Evolutionary conservation across 2,797 vertebrate species (phyloP), one percentile per base, ranked within the genome.

Genomic region (Sebastes paucispinis): DNA sequence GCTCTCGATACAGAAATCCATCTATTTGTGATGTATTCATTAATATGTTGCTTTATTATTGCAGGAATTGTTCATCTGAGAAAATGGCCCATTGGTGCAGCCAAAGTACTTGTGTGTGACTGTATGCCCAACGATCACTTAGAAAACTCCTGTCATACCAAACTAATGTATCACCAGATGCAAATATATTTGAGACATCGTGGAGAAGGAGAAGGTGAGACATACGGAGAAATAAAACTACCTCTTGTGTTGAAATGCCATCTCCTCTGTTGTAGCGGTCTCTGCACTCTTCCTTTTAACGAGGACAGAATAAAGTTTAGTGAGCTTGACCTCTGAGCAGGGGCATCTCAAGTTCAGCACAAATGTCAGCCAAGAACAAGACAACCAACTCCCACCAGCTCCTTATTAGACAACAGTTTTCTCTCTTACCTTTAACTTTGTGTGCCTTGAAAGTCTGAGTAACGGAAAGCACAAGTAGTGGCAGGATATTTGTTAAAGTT

Each of bases 1-100:
- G 58, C 83, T 79, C 70, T 69, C 4, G n/a, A 25, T 70, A 81
- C 52, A 65, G 18, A 85, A 92, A 84, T 80, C 47, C 72, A 76
- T 82, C 75, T 50, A 2, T 78, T 60, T 73, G n/a, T 55, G 72
- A 69, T 65, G 78, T 57, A 60, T 64, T 71, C 32, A 36, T 29
- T 62, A 69, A 32, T 52, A 14, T 63, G 18, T 75, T 68, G 39
- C 55, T 83, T 34, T 73, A 22, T 87, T 80, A 80, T 73, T 25
- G 9, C 12, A 16, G 6, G 54, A 55, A 58, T 47, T 63, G 13
- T n/a, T n/a, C 66, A 6, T 64, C 5, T 69, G 66, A 63, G 4
- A 66, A 71, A 78, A 68, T 52, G 4, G 11, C 6, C 54, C 20
- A 64, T 8, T 62, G 22, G 7, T 77, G 60, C 50, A 32, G 34